These are phyloP conservation scores for Hirtodrosophila cameraria DNA, from an alignment of 2,888 invertebrate species.

Conservation along the genomic window DNA sequence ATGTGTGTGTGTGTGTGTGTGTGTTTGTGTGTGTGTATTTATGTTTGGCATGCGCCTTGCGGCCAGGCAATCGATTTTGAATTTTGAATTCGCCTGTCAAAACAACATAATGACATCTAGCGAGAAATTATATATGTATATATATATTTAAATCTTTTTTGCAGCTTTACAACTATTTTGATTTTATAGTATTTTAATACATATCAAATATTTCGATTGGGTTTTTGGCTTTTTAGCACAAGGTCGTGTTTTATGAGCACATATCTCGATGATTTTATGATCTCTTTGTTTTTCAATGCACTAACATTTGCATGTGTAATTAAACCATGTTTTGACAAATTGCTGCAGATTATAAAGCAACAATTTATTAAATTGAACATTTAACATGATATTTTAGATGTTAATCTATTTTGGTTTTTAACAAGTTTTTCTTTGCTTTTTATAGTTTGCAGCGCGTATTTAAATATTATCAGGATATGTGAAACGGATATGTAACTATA, in stretches of 20 bases:
- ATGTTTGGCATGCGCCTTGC: constrained; percentile 24
- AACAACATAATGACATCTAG: constrained; percentile 74
- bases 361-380: no score
- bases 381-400: no score
- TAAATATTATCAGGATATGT: no score
- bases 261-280: constrained; percentile 54
- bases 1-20: constrained; percentile 15
- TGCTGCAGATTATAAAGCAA: constrained; percentile 13
- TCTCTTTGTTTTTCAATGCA: constrained; percentile 7
- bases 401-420: no score
- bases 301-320: constrained; percentile 37
- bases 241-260: constrained; percentile 55
- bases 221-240: constrained; percentile 27
- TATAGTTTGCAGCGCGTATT: no score
- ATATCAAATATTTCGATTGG: constrained; percentile 20
- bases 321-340: constrained; percentile 45
- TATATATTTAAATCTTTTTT: background rate
- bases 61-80: constrained; percentile 67
- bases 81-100: constrained; percentile 66
- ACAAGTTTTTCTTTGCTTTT: no score
- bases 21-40: constrained; percentile 13
- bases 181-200: no score
- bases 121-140: constrained; percentile 1
- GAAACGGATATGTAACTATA: no score
- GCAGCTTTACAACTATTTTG: background rate